These are phyloP conservation scores for Puntigrus tetrazona DNA, from an alignment of 2,113 vertebrate genomes.

Conservation along the genomic window DNA sequence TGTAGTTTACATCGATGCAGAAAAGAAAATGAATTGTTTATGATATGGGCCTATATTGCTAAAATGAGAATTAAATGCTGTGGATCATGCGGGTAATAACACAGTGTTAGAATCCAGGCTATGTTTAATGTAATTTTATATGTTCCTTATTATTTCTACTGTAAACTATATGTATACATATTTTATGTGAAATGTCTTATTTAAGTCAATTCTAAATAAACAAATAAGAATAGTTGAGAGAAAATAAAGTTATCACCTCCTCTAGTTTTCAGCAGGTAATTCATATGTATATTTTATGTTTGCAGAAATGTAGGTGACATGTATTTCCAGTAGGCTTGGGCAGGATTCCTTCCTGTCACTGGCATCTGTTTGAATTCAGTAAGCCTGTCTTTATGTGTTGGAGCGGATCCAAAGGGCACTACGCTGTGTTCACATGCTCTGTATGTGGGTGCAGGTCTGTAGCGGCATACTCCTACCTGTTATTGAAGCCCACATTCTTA, in stretches of 20 bases:
- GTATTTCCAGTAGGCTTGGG: not conserved
- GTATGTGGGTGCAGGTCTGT: slow-evolving; percentile 19
- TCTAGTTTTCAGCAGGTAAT: not conserved
- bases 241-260: not conserved
- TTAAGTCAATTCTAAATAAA: no score
- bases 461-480: not conserved
- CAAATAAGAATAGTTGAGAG: no score
- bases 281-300: not conserved
- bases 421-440: slow-evolving; percentile 50
- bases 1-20: no score
- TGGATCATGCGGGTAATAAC: no score
- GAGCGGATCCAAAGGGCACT: not conserved
- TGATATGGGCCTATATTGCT: no score
- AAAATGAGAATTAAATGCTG: no score
- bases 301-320: not conserved
- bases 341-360: not conserved
- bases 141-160: no score
- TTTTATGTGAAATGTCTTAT: no score
- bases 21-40: no score
- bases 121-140: no score
- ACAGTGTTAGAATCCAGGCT: no score
- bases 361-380: not conserved
- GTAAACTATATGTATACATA: no score
- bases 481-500: slow-evolving; percentile 42
- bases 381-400: not conserved